Evolutionary conservation across 2,113 vertebrate species (phyloP), one percentile per base, ranked within the genome.

Genomic region (Lanius ludovicianus): DNA sequence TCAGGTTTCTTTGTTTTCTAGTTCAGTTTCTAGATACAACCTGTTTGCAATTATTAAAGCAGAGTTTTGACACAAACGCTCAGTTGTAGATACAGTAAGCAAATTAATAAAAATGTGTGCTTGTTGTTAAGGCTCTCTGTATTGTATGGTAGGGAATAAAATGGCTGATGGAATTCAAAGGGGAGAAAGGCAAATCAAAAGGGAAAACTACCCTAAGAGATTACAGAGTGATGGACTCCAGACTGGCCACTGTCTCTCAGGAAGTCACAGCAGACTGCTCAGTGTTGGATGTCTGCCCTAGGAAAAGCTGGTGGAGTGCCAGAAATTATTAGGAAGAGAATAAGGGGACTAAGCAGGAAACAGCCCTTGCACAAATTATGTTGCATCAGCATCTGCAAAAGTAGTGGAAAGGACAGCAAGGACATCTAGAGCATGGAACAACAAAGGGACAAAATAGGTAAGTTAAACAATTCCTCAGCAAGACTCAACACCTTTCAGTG

Each of bases 271-370:
- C 24, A 94, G 62, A n/a, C 15, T 87, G 47, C n/a, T 73, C 53
- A 50, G 31, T 64, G 44, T 57, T 95, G 87, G 85, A 83, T 62
- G 31, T 31, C 31, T 85, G 57, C 90, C 84, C 49, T n/a, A 76
- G 59, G 74, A 71, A 53, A 84, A 87, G 21, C 42, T 83, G 63
- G 5, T 85, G 60, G 47, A 81, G 37, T 35, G 49, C 78, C 70
- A 94, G 64, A 56, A 94, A 78, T 84, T 87, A 63, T 62, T 89
- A 52, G 52, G 74, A 71, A 52, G 75, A 93, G n/a, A 95, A 63
- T 33, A 74, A 30, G 31, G 11, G 8, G 30, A 79, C 57, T 71
- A 65, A 79, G 70, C 39, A 91, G 87, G 57, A 87, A 88, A 80
- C 1, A 83, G 10, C 59, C 33, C 28, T 90, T 79, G 60, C 53